Base-by-base conservation (phyloP, 1,140 invertebrate genomes). In the Dendroctonus ponderosae region DNA sequence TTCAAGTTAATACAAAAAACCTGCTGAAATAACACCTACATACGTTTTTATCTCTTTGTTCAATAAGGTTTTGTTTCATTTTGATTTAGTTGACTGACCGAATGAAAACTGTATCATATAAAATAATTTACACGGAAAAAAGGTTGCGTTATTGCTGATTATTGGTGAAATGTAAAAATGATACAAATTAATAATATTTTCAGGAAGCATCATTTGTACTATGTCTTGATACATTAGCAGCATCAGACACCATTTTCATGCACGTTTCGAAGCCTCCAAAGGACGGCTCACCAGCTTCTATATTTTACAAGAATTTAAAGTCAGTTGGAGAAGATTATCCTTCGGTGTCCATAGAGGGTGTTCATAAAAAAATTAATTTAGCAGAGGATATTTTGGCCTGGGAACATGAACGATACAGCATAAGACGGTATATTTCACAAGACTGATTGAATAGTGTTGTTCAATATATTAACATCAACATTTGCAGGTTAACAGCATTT, bases 361-460 rank as follows among this genome's bases (percentile, higher is more conserved):
- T 96, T 9, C 96, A 98, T 75, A 98, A 98, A 79, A 99, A 98
- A 82, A 98, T 99, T 69, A 97, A 98, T 83, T 80, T 98, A n/a
- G 94, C 93, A 0, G 94, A 98, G 57, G 92, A 95, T 62, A 84
- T 88, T 60, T 61, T 71, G 38, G 91, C 93, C 0, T 99, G 97
- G 97, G 96, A 99, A 78, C 97, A 99, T 76, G 97, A 99, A 79
- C 83, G 95, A 73, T 99, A 92, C 78, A 96, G 93, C 76, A 94
- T 98, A 71, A 86, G 92, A 66, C 84, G 94, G 65, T 67, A 56
- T 15, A n/a, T 63, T 49, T 56, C 2, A 39, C 12, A 7, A 5
- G 2, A 2, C 15, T 12, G 8, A 5, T 51, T 62, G 9, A 67
- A 84, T 98, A 65, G 89, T 94, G 37, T 94, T 94, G 0, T 91